These are phyloP conservation scores for Octonoba sinensis DNA, from an alignment of 2,888 invertebrate genomes.

Conservation along the genomic window DNA sequence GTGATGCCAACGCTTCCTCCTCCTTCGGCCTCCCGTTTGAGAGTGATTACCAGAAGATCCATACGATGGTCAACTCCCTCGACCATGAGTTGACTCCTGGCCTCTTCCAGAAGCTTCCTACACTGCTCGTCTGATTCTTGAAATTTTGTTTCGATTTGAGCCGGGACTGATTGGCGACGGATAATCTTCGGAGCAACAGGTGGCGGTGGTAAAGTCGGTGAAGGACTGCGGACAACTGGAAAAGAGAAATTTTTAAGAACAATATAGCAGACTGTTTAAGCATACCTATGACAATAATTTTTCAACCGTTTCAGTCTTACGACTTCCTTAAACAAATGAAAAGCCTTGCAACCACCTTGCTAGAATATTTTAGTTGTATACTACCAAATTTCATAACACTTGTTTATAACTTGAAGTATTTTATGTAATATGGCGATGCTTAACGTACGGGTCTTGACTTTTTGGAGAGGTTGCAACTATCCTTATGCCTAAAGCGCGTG, in stretches of 20 bases:
- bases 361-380: too few relatives aligned
- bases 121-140: slow-evolving; percentile 73
- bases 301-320: too few relatives aligned
- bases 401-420: too few relatives aligned
- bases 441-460: too few relatives aligned
- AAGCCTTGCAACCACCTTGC: too few relatives aligned
- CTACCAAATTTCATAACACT: too few relatives aligned
- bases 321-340: too few relatives aligned
- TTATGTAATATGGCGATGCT: too few relatives aligned
- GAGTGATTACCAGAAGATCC: slow-evolving; percentile 77
- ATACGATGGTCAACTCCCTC: slow-evolving; percentile 72
- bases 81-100: slow-evolving; percentile 76
- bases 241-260: neutral
- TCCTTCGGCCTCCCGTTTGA: slow-evolving; percentile 72
- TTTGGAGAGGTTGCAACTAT: too few relatives aligned
- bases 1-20: slow-evolving; percentile 86
- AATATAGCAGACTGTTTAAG: neutral
- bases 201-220: neutral
- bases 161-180: neutral
- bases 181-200: slow-evolving; percentile 7
- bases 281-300: too few relatives aligned
- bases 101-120: slow-evolving; percentile 78
- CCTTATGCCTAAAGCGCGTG: too few relatives aligned
- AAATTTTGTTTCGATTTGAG: neutral
- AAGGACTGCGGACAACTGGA: neutral